phyloP scores from a whole-genome alignment of 1,140 invertebrate genomes.

The Drosophila simulans region DNA sequence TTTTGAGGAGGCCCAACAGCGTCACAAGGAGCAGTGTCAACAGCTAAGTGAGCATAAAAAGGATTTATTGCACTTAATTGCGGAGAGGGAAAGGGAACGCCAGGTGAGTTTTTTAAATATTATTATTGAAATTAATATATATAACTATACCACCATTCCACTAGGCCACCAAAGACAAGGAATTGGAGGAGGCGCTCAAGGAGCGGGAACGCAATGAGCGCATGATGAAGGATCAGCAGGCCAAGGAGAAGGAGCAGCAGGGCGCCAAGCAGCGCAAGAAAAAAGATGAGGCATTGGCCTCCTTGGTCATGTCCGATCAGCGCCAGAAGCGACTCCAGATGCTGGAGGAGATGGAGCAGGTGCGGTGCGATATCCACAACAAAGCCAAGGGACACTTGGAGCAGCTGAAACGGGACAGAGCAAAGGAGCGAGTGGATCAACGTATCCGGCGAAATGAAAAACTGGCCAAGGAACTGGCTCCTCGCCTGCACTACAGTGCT shows the following conservation, averaged over 20 bases:
- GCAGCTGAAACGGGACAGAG: constrained; percentile 40
- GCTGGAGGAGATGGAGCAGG: constrained; percentile 67
- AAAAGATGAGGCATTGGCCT: constrained; percentile 67
- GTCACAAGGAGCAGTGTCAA: constrained; percentile 38
- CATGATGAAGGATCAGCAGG: constrained; percentile 46
- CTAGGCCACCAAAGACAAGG: constrained; percentile 36
- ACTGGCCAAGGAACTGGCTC: constrained; percentile 53
- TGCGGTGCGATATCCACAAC: constrained; percentile 69
- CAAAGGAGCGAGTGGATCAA: constrained; percentile 44
- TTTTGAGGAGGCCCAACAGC: constrained; percentile 63
- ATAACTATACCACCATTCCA: neutral
- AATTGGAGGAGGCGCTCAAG: constrained; percentile 24
- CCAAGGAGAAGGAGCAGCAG: constrained; percentile 45
- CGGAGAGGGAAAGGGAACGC: constrained; percentile 44
- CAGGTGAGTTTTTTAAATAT: constrained; percentile 1
- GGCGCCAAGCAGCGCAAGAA: constrained; percentile 42
- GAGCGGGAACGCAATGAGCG: constrained; percentile 49
- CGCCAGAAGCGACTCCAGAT: constrained; percentile 54
- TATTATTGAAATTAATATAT: no score
- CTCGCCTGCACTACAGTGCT: constrained; percentile 67
- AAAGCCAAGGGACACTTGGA: constrained; percentile 62
- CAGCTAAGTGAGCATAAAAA: constrained; percentile 62
- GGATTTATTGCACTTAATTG: constrained; percentile 59
- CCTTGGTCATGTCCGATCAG: constrained; percentile 68
- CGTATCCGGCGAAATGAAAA: constrained; percentile 52